Evolutionary conservation across 2,113 vertebrate species (phyloP).

Genomic region (Cyanocitta stelleri): DNA sequence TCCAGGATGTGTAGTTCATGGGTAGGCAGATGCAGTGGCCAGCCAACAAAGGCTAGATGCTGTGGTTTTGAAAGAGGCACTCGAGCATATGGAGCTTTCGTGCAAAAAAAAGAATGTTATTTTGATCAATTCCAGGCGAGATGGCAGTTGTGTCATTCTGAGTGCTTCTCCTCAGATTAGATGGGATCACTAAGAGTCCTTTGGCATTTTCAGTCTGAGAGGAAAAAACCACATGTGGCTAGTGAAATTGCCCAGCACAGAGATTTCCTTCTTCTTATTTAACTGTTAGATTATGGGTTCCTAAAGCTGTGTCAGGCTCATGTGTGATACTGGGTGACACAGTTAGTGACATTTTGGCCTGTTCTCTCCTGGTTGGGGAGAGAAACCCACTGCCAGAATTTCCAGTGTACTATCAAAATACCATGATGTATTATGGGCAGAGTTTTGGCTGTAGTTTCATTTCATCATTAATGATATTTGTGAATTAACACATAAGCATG

Average conservation of each 20-base stretch:
- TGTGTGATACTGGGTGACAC: not conserved
- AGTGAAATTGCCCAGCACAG: not conserved
- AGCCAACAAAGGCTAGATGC: slow-evolving; percentile 51
- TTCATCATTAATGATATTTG: slow-evolving; percentile 13
- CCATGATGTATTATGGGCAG: not conserved
- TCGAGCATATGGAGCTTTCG: slow-evolving; percentile 58
- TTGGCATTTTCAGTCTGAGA: slow-evolving; percentile 26
- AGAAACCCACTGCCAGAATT: not conserved
- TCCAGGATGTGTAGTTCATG: slow-evolving; percentile 47
- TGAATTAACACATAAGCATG: not conserved
- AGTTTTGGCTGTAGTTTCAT: not conserved
- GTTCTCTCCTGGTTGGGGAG: not conserved
- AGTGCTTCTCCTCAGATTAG: slow-evolving; percentile 35
- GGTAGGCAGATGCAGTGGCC: slow-evolving; percentile 52
- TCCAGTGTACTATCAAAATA: not conserved
- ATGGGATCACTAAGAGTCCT: slow-evolving; percentile 29
- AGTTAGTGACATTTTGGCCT: not conserved
- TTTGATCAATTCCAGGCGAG: slow-evolving; percentile 58
- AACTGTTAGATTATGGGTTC: not conserved
- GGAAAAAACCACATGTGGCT: not conserved
- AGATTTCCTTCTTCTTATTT: not conserved
- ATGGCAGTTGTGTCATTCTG: slow-evolving; percentile 51
- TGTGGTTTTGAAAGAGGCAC: slow-evolving; percentile 56
- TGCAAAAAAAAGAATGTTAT: slow-evolving; percentile 40
- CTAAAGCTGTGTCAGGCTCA: not conserved